phyloP scores from a whole-genome alignment of 2,797 vertebrate species.

The Acipenser oxyrinchus region DNA sequence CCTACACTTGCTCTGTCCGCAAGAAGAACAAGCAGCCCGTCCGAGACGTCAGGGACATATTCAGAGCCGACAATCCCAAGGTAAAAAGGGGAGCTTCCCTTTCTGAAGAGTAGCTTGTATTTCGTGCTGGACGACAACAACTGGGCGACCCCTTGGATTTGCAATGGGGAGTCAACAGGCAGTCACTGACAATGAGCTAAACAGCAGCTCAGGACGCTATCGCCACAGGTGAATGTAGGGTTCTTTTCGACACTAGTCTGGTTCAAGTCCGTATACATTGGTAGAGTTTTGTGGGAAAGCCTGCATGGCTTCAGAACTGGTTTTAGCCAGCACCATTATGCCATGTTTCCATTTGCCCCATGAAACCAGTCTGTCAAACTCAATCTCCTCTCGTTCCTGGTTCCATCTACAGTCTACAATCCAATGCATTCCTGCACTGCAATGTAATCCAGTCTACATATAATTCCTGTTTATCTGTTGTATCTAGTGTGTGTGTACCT shows the following conservation, averaged over 20 bases:
- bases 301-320: too few relatives aligned
- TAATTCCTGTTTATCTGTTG: background rate
- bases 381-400: too few relatives aligned
- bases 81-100: too few relatives aligned
- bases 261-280: too few relatives aligned
- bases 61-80: conserved; percentile 29
- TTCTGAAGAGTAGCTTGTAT: background rate
- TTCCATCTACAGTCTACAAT: background rate
- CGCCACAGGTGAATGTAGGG: too few relatives aligned
- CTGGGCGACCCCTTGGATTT: background rate
- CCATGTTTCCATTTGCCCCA: too few relatives aligned
- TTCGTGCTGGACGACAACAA: background rate
- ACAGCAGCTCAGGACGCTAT: too few relatives aligned
- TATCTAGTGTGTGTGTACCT: conserved; percentile 10
- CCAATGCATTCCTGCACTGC: background rate
- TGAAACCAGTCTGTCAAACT: too few relatives aligned
- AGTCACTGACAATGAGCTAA: background rate
- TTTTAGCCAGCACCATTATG: background rate
- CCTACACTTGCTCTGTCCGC: conserved; percentile 65
- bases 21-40: conserved; percentile 68
- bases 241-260: too few relatives aligned
- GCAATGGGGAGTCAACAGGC: background rate
- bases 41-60: conserved; percentile 75
- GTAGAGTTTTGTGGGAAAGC: too few relatives aligned
- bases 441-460: background rate